Percentiles rank a stretch among this genome's conserved stretches.
These are phyloP conservation scores for Apis mellifera DNA, from an alignment of 1,140 invertebrate species.

Conservation along the genomic window Amel_HAv3.1 CM009938.2:3415501-3416000, in stretches of 20 bases:
- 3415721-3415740: constrained; percentile 87
- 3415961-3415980: constrained; percentile 91
- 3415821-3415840: constrained; percentile 28
- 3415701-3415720: constrained; percentile 89
- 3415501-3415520: constrained; percentile 87
- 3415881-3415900: constrained; percentile 4
- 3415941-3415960: constrained; percentile 90
- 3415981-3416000: constrained; percentile 89
- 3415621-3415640: constrained; percentile 85
- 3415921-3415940: constrained; percentile 88
- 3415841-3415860: background rate
- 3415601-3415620: constrained; percentile 87
- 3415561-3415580: constrained; percentile 86
- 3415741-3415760: constrained; percentile 85
- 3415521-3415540: constrained; percentile 86
- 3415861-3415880: constrained; percentile 1
- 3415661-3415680: background rate
- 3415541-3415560: constrained; percentile 87
- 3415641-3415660: constrained; percentile 8
- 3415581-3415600: constrained; percentile 85
- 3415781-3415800: constrained; percentile 85
- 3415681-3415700: constrained; percentile 75
- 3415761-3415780: constrained; percentile 87
- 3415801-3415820: constrained; percentile 83
- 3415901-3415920: constrained; percentile 78